Conservation (phyloP, 2,888 invertebrate genomes). For the Pogonocherus hispidulus region DNA sequence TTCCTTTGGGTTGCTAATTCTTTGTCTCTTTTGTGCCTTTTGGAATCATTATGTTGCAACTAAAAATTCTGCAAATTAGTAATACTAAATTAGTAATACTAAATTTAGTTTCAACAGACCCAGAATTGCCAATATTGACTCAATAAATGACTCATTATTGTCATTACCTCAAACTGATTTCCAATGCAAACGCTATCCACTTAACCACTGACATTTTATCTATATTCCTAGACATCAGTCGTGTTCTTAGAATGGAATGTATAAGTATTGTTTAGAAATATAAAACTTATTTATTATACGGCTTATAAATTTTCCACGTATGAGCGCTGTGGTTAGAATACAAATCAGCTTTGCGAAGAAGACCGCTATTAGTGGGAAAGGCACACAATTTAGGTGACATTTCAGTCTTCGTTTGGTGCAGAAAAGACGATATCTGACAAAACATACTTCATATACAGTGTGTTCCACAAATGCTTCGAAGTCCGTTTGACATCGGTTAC, state of each 20-base stretch:
- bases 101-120: too few relatives aligned
- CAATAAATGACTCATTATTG: neutral
- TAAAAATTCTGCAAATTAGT: too few relatives aligned
- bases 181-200: neutral
- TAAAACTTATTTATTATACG: neutral
- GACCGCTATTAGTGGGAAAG: conserved; percentile 27
- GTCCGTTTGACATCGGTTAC: too few relatives aligned
- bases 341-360: conserved; percentile 35
- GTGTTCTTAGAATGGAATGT: neutral
- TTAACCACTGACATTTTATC: neutral
- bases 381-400: conserved; percentile 32
- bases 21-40: too few relatives aligned
- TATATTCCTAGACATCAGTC: neutral
- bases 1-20: too few relatives aligned
- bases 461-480: too few relatives aligned
- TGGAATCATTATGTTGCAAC: too few relatives aligned
- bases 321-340: neutral
- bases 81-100: too few relatives aligned
- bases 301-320: neutral
- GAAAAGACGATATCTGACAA: too few relatives aligned
- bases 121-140: too few relatives aligned
- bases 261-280: neutral
- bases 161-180: neutral
- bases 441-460: too few relatives aligned
- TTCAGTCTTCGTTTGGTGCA: conserved; percentile 7